phyloP scores from a whole-genome alignment of 2,797 vertebrate species.

The Dallia pectoralis region DNA sequence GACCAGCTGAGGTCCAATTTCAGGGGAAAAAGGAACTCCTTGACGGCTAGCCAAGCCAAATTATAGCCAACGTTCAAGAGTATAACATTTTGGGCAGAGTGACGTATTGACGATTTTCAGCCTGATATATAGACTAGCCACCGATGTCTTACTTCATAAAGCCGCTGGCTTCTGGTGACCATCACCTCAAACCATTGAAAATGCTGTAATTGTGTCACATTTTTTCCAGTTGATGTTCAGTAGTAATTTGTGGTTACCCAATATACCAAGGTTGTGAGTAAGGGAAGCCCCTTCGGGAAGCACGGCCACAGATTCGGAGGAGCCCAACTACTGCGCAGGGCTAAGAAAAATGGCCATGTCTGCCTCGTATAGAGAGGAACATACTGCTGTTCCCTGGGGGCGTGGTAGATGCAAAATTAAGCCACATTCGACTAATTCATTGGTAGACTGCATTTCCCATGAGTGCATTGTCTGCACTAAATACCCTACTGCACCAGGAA shows the following conservation, averaged over 20 bases:
- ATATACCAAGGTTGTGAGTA: slow-evolving; percentile 63
- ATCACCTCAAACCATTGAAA: slow-evolving; percentile 69
- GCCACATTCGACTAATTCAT: no score
- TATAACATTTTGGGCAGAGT: slow-evolving; percentile 35
- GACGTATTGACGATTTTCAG: slow-evolving; percentile 46
- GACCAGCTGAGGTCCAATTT: slow-evolving; percentile 64
- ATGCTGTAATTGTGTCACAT: slow-evolving; percentile 59
- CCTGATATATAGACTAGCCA: slow-evolving; percentile 36
- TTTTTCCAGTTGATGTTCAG: slow-evolving; percentile 67
- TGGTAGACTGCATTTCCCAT: no score
- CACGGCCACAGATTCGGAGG: slow-evolving; percentile 59
- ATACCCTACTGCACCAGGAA: background rate
- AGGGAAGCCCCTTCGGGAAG: slow-evolving; percentile 63
- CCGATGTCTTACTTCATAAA: slow-evolving; percentile 66
- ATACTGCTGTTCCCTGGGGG: background rate
- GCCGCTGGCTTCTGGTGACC: slow-evolving; percentile 63
- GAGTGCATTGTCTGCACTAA: no score
- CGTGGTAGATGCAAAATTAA: background rate
- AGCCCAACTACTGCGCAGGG: slow-evolving; percentile 33
- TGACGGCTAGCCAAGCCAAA: slow-evolving; percentile 43
- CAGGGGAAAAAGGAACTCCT: slow-evolving; percentile 57
- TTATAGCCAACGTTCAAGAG: slow-evolving; percentile 46
- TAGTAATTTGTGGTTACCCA: slow-evolving; percentile 75
- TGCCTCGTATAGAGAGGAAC: background rate
- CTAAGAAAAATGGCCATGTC: background rate